A percentile compares a stretch with the other conserved stretches of the same genome.
Conservation (phyloP, 35 echinoderm and acorn worm genomes). For the Chiridota heheva region DNA sequence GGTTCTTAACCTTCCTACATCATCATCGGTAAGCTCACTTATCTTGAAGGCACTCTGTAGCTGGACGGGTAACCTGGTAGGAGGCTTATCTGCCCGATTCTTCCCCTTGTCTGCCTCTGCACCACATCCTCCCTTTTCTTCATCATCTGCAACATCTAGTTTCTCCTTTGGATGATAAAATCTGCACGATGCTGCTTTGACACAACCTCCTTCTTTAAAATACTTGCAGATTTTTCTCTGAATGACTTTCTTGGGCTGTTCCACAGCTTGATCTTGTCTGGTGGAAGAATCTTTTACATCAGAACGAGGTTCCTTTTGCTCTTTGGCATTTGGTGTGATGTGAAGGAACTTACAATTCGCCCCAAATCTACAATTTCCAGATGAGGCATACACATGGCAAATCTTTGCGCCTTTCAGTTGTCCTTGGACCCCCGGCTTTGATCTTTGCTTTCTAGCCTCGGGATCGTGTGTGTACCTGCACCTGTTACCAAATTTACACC, state of each 20-base stretch:
- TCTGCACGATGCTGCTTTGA: constrained; percentile 45
- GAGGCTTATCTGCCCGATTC: constrained; percentile 12
- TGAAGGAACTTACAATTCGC: constrained; percentile 78
- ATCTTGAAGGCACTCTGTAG: constrained; percentile 43
- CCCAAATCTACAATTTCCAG: constrained; percentile 72
- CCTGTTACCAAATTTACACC: constrained; percentile 5
- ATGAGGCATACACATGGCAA: constrained; percentile 44
- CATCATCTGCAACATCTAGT: neutral
- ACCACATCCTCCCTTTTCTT: neutral
- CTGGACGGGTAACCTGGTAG: constrained; percentile 3
- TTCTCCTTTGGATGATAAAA: constrained; percentile 54
- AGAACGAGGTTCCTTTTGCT: neutral
- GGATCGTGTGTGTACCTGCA: constrained; percentile 13
- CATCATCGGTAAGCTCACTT: constrained; percentile 57
- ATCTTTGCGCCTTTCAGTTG: no score
- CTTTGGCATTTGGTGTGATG: neutral
- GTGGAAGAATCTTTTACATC: neutral
- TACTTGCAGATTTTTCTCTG: constrained; percentile 54
- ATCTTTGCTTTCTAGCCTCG: neutral
- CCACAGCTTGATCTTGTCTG: neutral
- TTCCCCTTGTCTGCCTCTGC: neutral
- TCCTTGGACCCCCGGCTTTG: no score
- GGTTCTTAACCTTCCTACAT: constrained; percentile 53
- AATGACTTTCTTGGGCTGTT: neutral
- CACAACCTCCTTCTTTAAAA: constrained; percentile 71